These are phyloP conservation scores for Andrena chrysosceles DNA, from an alignment of 2,888 invertebrate species.

Conservation along the genomic window DNA sequence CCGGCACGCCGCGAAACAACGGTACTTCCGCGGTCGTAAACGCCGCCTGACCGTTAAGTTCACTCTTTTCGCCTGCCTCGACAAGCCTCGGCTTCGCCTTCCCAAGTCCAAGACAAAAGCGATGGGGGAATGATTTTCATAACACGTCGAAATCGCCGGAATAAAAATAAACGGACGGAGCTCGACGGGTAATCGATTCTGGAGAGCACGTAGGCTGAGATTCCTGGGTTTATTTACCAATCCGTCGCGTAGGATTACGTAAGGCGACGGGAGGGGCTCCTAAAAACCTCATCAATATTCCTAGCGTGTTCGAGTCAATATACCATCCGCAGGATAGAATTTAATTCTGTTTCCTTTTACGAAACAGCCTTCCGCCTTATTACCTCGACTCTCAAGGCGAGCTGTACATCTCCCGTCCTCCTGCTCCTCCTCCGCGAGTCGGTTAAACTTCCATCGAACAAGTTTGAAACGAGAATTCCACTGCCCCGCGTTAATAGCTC, in stretches of 20 bases:
- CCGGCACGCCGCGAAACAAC: constrained; percentile 55
- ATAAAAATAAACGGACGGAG: constrained; percentile 33
- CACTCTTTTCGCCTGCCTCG: constrained; percentile 51
- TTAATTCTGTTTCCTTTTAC: constrained; percentile 59
- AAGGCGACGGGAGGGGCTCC: constrained; percentile 14
- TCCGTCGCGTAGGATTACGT: constrained; percentile 29
- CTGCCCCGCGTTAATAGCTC: constrained; percentile 47
- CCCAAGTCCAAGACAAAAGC: not conserved
- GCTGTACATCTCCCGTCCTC: constrained; percentile 10
- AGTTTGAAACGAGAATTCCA: constrained; percentile 57
- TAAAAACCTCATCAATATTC: constrained; percentile 55
- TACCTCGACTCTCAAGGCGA: constrained; percentile 53
- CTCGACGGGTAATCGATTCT: constrained; percentile 7
- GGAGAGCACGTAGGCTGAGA: constrained; percentile 27
- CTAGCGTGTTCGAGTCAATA: constrained; percentile 49
- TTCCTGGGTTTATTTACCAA: constrained; percentile 50
- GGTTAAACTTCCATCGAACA: constrained; percentile 49
- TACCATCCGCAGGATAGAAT: constrained; percentile 51
- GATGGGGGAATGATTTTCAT: constrained; percentile 33
- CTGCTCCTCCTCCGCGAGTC: not conserved
- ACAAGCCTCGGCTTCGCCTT: not conserved
- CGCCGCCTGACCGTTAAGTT: constrained; percentile 67
- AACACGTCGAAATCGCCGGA: constrained; percentile 6
- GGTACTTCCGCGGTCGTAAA: constrained; percentile 69
- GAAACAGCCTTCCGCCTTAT: constrained; percentile 53